Evolutionary conservation across 2,797 vertebrate genomes (phyloP).

Genomic region (Galago senegalensis): DNA sequence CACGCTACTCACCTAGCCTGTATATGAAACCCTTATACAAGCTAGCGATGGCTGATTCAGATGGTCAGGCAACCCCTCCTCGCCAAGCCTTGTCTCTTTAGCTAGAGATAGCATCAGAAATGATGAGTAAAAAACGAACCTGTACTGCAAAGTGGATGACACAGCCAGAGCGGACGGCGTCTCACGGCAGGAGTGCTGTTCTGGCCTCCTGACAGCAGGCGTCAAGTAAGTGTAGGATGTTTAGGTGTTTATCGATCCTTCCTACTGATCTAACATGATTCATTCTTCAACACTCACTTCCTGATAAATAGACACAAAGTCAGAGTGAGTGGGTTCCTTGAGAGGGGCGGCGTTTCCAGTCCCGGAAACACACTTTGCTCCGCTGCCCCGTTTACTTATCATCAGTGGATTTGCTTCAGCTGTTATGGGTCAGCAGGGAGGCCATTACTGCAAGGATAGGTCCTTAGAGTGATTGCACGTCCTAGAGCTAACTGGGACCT

Average conservation of each 20-base stretch:
- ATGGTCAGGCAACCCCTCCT: neutral
- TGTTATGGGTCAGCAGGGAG: neutral
- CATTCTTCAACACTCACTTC: conserved; percentile 53
- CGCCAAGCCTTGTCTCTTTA: conserved; percentile 59
- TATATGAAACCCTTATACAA: neutral
- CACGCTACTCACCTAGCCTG: neutral
- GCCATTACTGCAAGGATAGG: neutral
- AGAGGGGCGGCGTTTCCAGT: conserved; percentile 47
- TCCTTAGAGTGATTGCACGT: conserved; percentile 41
- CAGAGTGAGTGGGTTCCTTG: conserved; percentile 13
- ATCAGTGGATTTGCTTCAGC: conserved; percentile 60
- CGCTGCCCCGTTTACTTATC: conserved; percentile 56
- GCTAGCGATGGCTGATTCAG: neutral
- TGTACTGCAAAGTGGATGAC: neutral
- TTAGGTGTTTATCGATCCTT: neutral
- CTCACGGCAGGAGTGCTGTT: neutral
- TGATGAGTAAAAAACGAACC: conserved; percentile 59
- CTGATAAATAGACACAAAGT: conserved; percentile 68
- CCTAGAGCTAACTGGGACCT: conserved; percentile 1
- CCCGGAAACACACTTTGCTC: conserved; percentile 22
- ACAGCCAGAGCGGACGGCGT: neutral
- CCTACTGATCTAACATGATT: conserved; percentile 46
- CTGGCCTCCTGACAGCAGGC: neutral
- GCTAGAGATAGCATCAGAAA: conserved; percentile 53
- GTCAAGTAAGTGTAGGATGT: neutral